Conservation (phyloP, 2,797 vertebrate genomes). For the Syndactyla subalaris region DNA sequence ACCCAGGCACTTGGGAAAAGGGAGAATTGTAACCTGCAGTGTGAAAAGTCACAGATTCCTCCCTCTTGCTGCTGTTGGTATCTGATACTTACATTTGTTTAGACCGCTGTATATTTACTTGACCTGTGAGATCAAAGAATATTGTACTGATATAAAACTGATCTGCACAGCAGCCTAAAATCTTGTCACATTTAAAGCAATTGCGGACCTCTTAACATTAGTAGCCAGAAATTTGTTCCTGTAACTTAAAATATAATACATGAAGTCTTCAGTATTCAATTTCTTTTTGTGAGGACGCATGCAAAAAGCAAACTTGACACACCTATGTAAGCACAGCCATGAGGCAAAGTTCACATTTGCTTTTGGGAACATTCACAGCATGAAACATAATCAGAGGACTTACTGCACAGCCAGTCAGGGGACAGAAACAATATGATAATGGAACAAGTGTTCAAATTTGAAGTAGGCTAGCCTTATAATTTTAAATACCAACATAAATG, state of each 20-base stretch:
- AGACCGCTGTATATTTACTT: not conserved
- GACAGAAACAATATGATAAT: slow-evolving; percentile 12
- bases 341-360: slow-evolving; percentile 61
- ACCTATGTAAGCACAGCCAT: slow-evolving; percentile 28
- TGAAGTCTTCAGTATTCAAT: not conserved
- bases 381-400: slow-evolving; percentile 25
- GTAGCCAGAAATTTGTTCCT: not conserved
- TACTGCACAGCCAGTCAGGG: not conserved
- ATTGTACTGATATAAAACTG: not conserved
- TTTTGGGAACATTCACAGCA: slow-evolving; percentile 27
- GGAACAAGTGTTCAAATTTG: slow-evolving; percentile 16
- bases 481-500: slow-evolving; percentile 46
- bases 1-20: not conserved
- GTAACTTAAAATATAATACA: not conserved
- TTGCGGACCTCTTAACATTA: not conserved
- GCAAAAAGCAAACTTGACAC: slow-evolving; percentile 44
- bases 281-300: not conserved
- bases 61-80: not conserved
- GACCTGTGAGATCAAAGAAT: not conserved
- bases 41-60: not conserved
- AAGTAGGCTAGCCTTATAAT: slow-evolving; percentile 8
- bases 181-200: not conserved
- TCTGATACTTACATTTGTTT: not conserved
- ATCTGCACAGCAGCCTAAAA: not conserved
- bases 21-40: not conserved